Conservation (phyloP, 1,140 invertebrate species). For the Amyelois transitella region DNA sequence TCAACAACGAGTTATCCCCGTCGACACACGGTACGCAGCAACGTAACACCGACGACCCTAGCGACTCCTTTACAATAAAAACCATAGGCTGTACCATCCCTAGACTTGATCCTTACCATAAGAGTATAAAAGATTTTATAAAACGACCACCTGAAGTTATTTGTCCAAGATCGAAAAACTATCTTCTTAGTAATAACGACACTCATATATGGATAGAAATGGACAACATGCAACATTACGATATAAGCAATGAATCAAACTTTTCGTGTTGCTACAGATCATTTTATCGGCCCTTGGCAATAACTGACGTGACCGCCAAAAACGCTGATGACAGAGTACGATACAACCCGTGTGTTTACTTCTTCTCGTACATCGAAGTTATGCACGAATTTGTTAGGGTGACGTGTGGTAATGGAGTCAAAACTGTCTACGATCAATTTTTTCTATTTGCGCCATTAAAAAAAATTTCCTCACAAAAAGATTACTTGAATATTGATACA, state of each 20-base stretch:
- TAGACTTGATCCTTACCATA: slow-evolving; percentile 82
- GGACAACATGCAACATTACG: slow-evolving; percentile 72
- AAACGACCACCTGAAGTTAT: slow-evolving; percentile 55
- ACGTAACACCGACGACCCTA: slow-evolving; percentile 24
- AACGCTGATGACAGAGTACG: slow-evolving; percentile 60
- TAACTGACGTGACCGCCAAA: slow-evolving; percentile 43
- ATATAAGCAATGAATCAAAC: slow-evolving; percentile 61
- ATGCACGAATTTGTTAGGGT: slow-evolving; percentile 79
- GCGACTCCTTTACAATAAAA: slow-evolving; percentile 76
- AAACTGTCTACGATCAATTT: slow-evolving; percentile 79
- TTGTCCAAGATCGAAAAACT: slow-evolving; percentile 45
- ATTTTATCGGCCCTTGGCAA: slow-evolving; percentile 75
- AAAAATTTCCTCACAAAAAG: slow-evolving; percentile 11
- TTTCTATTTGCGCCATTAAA: slow-evolving; percentile 79
- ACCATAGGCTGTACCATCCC: slow-evolving; percentile 87
- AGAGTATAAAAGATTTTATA: slow-evolving; percentile 62
- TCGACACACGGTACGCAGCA: slow-evolving; percentile 23
- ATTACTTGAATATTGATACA: slow-evolving; percentile 13
- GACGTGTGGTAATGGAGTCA: slow-evolving; percentile 71
- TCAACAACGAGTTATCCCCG: slow-evolving; percentile 15
- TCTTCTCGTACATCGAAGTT: slow-evolving; percentile 58
- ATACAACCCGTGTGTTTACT: slow-evolving; percentile 61
- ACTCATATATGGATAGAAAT: slow-evolving; percentile 75
- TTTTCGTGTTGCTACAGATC: slow-evolving; percentile 78
- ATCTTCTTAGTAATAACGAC: slow-evolving; percentile 78